These are phyloP conservation scores for Microtus oregoni DNA, from an alignment of 2,113 vertebrate species.

Conservation along the genomic window DNA sequence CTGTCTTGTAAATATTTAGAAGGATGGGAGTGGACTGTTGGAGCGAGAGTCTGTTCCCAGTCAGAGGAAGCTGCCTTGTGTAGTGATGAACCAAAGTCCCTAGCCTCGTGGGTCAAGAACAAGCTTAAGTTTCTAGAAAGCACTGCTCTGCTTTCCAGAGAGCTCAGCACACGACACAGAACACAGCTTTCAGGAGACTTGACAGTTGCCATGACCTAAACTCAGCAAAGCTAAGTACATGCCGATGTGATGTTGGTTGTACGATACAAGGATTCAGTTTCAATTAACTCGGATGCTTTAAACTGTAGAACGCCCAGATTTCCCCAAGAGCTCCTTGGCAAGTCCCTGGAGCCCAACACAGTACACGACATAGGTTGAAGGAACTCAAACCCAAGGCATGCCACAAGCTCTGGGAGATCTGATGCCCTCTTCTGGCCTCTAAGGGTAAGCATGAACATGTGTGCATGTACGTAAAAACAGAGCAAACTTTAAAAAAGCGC, in stretches of 20 bases:
- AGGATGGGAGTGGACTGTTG: not conserved
- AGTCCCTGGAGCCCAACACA: not conserved
- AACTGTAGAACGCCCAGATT: not conserved
- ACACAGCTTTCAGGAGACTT: not conserved
- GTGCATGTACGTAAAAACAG: not conserved
- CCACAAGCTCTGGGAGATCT: not conserved
- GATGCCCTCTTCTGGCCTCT: not conserved
- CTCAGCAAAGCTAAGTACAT: not conserved
- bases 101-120: not conserved
- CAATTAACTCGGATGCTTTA: not conserved
- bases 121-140: not conserved
- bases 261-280: not conserved
- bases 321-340: not conserved
- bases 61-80: not conserved
- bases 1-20: slow-evolving; percentile 52
- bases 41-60: not conserved
- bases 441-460: no score
- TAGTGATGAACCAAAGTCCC: not conserved
- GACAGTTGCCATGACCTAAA: not conserved
- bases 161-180: not conserved
- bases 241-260: not conserved
- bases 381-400: not conserved
- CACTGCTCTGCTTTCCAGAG: not conserved
- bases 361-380: not conserved
- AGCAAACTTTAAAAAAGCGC: not conserved